Evolutionary conservation across 2,797 vertebrate species (phyloP).

Genomic region (Urophycis tenuis): DNA sequence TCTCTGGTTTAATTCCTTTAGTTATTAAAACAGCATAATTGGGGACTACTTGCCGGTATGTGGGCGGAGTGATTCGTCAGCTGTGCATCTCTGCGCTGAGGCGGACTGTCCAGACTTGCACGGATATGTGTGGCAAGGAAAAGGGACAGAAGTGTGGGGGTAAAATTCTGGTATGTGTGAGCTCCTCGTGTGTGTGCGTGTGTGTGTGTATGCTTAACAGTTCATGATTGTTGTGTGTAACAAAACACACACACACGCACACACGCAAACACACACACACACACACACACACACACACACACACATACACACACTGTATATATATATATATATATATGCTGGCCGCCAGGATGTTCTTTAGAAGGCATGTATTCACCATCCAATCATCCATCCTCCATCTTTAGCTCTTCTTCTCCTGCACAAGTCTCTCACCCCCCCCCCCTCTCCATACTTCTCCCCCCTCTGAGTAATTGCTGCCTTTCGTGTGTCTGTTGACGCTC

Average conservation of each 20-base stretch:
- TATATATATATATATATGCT: too few relatives aligned
- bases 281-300: too few relatives aligned
- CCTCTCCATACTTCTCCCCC: neutral
- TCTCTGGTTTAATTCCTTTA: neutral
- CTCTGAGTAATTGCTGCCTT: neutral
- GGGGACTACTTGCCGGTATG: constrained; percentile 71
- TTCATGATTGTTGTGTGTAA: neutral
- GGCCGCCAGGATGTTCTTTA: too few relatives aligned
- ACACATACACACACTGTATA: too few relatives aligned
- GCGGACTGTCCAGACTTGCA: constrained; percentile 69
- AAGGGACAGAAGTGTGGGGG: constrained; percentile 38
- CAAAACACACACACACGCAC: too few relatives aligned
- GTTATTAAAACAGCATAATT: constrained; percentile 30
- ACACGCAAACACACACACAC: too few relatives aligned
- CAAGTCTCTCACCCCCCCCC: neutral
- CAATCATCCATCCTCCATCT: neutral
- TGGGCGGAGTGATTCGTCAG: constrained; percentile 71
- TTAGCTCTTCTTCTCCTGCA: neutral
- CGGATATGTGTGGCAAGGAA: constrained; percentile 59
- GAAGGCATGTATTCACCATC: neutral
- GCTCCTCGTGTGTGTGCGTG: constrained; percentile 9
- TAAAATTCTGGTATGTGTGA: constrained; percentile 18
- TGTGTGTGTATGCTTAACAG: neutral
- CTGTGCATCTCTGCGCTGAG: constrained; percentile 70
- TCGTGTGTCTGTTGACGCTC: neutral